Base-by-base conservation (phyloP, 2,888 invertebrate species). In the Podotricha telesiphe region DNA sequence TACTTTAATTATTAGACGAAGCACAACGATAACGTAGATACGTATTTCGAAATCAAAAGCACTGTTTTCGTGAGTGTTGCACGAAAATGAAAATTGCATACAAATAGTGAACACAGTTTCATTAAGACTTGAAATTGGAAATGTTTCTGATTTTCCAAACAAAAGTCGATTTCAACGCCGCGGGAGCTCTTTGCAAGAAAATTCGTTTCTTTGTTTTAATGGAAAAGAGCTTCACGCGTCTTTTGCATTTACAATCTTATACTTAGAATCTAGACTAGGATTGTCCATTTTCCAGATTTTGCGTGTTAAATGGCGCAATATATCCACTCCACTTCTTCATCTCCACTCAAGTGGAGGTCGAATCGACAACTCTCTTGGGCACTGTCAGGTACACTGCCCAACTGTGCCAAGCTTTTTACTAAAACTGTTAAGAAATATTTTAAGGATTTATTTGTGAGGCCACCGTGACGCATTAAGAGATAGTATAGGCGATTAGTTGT, bases 61-160 rank as follows among this genome's bases (percentile, higher is more conserved):
- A 10, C 5, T 28, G 22, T 45, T 59, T 59, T 45, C 45, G 45
- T 42, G 17, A 45, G 59, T n/a, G 53, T 53, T n/a, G 45, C 11
- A 48, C 48, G 37, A 62, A 48, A 48, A 62, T 50, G 37, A 19
- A 50, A 62, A 62, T 19, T 51, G 51, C 58, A 50, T 64, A 64
- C 58, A 51, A 64, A 64, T 68, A 68, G 64, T 20, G 58, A 59
- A 64, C 40, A 51, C 42, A 2, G 40, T 58, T 64, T 58, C 58
- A 64, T 50, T 64, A 68, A 40, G 58, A 47, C 40, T 58, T 50
- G 64, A 58, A 64, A 68, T 64, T 19, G 58, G 59, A 64, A 42
- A 58, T 51, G 22, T 64, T 68, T 64, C 48, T 59, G 45, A 50
- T 58, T 56, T 68, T 50, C 15, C 42, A 64, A 58, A 64, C 58